Evolutionary conservation across 2,888 invertebrate genomes (phyloP), one percentile per base, ranked within the genome.

Genomic region (Luperina testacea): DNA sequence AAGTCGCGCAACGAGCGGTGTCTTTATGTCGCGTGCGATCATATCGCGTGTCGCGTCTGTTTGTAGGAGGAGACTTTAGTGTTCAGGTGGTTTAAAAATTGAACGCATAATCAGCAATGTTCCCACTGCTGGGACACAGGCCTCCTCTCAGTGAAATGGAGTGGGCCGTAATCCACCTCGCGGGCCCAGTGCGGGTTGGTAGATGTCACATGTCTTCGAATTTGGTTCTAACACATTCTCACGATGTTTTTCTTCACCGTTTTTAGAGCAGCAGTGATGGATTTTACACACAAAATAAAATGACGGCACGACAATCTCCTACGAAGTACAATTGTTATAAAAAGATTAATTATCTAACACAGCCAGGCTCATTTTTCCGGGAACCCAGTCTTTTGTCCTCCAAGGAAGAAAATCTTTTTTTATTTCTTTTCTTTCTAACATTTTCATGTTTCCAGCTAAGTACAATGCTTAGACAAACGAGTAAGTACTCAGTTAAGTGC

Each of bases 401-500:
- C 27, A 38, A 72, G 20, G 11, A 38, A 59, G 2, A 59, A 51
- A 45, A 24, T 32, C 0, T 32, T 51, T 42, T 74, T n/a, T 20
- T 27, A 53, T 57, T 45, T 48, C 17, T 13, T 53, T 38, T 27
- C 7, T 59, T 48, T 59, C 15, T 20, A 24, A 57, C 8, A 57
- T 65, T 84, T 69, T 69, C 27, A 45, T 72, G 38, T 80, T 81
- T 42, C 17, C 53, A 24, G 53, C 24, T 64, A 38, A 38, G 38
- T 38, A 83, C 78, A 61, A 57, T 38, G 32, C 63, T 72, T 72
- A 80, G 57, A 82, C 32, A 53, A 84, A 64, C 67, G n/a, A 73
- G 24, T 64, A 72, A 51, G 59, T 72, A 70, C 81, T 85, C 5
- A 6, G 27, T 53, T 63, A 84, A 82, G 81, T 82, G 72, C 81